Conservation (phyloP, 2,888 invertebrate genomes). For the Andricus quercusramuli region DNA sequence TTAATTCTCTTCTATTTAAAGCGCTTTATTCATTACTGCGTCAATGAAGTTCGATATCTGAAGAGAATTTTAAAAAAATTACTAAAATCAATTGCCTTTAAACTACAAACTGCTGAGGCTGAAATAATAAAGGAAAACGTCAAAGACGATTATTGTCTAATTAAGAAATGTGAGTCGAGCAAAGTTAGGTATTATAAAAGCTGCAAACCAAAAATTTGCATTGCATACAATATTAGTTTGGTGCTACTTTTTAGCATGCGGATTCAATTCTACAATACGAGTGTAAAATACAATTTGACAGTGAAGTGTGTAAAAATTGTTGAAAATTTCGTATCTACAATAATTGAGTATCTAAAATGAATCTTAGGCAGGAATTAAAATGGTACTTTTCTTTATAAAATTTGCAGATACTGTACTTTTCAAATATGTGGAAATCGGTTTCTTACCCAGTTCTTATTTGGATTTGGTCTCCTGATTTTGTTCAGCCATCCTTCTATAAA, state of each 20-base stretch:
- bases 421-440: background rate
- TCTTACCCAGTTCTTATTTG: constrained; percentile 88
- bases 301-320: background rate
- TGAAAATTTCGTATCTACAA: too few relatives aligned
- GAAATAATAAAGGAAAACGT: constrained; percentile 29
- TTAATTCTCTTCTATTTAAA: background rate
- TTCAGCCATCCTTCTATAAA: constrained; percentile 93
- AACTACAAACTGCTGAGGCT: constrained; percentile 43
- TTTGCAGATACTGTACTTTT: constrained; percentile 38
- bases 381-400: constrained; percentile 14
- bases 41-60: background rate
- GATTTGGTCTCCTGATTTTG: constrained; percentile 89
- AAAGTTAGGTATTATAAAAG: constrained; percentile 36
- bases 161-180: constrained; percentile 20
- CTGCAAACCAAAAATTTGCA: constrained; percentile 22
- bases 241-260: constrained; percentile 58
- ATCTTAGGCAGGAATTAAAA: background rate
- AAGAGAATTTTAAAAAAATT: too few relatives aligned
- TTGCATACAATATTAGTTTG: constrained; percentile 36
- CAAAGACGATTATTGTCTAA: constrained; percentile 10
- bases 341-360: constrained; percentile 85
- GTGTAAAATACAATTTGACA: constrained; percentile 42
- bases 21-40: background rate
- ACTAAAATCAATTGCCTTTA: constrained; percentile 40
- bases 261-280: constrained; percentile 56